phyloP scores from a whole-genome alignment of 2,113 vertebrate genomes.

The Neolamprologus tretocephalus region DNA sequence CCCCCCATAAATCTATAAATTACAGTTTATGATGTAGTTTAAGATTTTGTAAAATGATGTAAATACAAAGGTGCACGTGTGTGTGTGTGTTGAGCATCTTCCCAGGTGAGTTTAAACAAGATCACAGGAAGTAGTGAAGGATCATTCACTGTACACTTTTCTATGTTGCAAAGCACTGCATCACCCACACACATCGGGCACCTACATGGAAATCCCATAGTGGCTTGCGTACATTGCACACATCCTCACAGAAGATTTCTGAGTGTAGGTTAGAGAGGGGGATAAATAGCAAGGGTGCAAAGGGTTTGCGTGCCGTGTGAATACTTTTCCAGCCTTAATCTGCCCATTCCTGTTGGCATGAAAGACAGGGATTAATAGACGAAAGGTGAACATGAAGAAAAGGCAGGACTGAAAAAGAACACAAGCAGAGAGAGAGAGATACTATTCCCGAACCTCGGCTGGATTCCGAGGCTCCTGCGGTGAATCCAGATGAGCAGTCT shows the following conservation, averaged over 20 bases:
- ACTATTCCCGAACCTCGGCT: conserved; percentile 16
- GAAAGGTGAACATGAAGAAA: conserved; percentile 61
- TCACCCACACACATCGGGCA: conserved; percentile 32
- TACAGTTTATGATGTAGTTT: neutral
- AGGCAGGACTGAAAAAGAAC: conserved; percentile 25
- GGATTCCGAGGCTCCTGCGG: conserved; percentile 1
- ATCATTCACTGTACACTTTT: conserved; percentile 30
- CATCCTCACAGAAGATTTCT: neutral
- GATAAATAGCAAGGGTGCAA: neutral
- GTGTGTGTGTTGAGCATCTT: neutral
- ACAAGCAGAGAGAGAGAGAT: conserved; percentile 21
- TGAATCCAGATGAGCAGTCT: conserved; percentile 49
- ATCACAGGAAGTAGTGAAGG: conserved; percentile 40
- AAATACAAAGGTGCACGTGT: neutral
- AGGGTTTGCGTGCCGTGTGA: conserved; percentile 16
- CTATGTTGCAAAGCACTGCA: conserved; percentile 13
- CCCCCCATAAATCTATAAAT: neutral
- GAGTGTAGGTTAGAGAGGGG: neutral
- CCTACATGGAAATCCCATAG: conserved; percentile 9
- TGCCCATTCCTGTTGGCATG: conserved; percentile 56
- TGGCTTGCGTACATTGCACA: neutral
- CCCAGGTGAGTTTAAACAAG: conserved; percentile 34
- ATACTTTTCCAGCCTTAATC: conserved; percentile 55
- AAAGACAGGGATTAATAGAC: conserved; percentile 61
- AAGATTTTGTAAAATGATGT: neutral